Conservation (phyloP, 2,797 vertebrate species). For the Lacerta agilis region DNA sequence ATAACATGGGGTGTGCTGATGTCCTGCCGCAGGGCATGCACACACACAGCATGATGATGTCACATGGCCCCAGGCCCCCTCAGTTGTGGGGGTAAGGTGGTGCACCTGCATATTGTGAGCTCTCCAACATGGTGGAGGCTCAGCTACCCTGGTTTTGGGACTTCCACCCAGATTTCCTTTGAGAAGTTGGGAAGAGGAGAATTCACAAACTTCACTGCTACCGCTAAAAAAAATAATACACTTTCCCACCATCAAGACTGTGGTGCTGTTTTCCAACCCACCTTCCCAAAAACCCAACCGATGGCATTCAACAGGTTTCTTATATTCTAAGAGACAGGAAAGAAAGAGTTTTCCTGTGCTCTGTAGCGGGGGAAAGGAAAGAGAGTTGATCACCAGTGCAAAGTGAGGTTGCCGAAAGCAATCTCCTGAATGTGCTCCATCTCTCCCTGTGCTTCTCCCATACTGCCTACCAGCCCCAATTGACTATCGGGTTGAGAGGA, state of each 20-base stretch:
- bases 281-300: neutral
- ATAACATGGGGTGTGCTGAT: no score
- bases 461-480: neutral
- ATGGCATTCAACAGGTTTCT: no score
- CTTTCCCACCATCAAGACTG: neutral
- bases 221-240: neutral
- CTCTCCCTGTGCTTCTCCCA: neutral
- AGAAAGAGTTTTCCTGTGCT: no score
- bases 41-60: no score
- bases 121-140: no score
- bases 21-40: no score
- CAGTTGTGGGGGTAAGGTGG: no score
- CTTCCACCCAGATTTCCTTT: neutral
- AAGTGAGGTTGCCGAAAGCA: neutral
- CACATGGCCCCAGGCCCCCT: no score
- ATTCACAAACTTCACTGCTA: neutral
- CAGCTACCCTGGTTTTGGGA: no score
- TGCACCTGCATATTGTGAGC: no score
- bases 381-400: neutral
- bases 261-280: neutral
- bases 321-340: neutral
- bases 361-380: neutral
- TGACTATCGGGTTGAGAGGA: neutral
- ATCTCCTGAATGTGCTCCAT: neutral
- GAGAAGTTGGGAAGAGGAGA: neutral